Conservation (phyloP, 2,797 vertebrate species). For the Myotis planiceps region DNA sequence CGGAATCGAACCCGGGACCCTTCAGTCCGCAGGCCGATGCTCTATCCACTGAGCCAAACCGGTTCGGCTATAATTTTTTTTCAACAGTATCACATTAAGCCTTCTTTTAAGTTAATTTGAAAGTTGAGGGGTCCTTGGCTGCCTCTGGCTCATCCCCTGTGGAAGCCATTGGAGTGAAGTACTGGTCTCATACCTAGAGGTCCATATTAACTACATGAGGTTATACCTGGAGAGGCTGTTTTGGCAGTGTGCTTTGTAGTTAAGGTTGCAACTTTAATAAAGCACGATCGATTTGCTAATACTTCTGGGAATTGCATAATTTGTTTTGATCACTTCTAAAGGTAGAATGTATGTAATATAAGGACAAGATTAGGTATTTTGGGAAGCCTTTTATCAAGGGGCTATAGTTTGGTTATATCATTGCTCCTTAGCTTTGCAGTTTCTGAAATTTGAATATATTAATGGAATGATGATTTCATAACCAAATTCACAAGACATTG, state of each 20-base stretch:
- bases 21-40: too few species aligned
- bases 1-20: too few species aligned
- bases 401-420: not conserved
- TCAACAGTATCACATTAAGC: not conserved
- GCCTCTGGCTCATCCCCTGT: not conserved
- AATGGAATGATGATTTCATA: constrained; percentile 12
- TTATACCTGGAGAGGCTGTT: not conserved
- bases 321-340: constrained; percentile 41
- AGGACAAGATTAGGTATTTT: constrained; percentile 3
- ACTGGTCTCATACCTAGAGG: not conserved
- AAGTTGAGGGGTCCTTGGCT: not conserved
- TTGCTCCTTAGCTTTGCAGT: not conserved
- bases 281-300: not conserved
- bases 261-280: not conserved
- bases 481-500: not conserved
- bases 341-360: not conserved
- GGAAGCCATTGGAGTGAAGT: not conserved
- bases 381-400: not conserved
- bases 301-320: not conserved
- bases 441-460: constrained; percentile 39
- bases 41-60: too few species aligned
- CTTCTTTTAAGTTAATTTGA: not conserved
- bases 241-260: not conserved
- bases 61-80: constrained; percentile 4
- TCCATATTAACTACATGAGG: not conserved